Evolutionary conservation across 2,888 invertebrate species (phyloP).

Genomic region (Noctua janthe): DNA sequence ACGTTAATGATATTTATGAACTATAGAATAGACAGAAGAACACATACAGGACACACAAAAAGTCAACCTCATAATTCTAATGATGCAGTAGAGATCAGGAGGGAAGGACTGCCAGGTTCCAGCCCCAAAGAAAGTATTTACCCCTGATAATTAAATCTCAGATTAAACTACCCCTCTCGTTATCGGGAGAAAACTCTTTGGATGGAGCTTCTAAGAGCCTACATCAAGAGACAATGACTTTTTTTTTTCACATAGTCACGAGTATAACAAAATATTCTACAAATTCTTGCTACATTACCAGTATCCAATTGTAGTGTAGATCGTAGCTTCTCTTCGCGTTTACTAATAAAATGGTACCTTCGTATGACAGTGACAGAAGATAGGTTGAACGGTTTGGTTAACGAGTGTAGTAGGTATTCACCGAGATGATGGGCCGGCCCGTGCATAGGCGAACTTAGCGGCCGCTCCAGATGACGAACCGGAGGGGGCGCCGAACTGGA

Average conservation of each 20-base stretch:
- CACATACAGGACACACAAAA: background rate
- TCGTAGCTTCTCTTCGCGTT: background rate
- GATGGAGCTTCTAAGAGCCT: background rate
- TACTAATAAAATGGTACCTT: background rate
- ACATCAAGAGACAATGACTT: background rate
- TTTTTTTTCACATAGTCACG: background rate
- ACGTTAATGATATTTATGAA: background rate
- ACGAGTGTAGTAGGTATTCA: background rate
- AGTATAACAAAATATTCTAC: background rate
- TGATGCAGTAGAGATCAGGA: background rate
- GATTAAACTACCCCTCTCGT: background rate
- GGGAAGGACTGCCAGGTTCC: background rate
- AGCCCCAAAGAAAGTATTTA: background rate
- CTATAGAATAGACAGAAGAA: background rate
- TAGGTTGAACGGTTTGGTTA: background rate
- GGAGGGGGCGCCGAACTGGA: slow-evolving; percentile 5
- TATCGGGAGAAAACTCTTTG: background rate
- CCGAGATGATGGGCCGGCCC: slow-evolving; percentile 7
- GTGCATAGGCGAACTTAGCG: background rate
- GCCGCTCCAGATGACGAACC: background rate
- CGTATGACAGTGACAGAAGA: background rate
- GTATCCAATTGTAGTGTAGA: background rate
- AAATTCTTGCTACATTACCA: background rate
- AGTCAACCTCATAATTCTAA: background rate
- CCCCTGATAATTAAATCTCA: background rate